phyloP scores from a whole-genome alignment of 2,797 vertebrate genomes.

The Hafferia zeledoni region DNA sequence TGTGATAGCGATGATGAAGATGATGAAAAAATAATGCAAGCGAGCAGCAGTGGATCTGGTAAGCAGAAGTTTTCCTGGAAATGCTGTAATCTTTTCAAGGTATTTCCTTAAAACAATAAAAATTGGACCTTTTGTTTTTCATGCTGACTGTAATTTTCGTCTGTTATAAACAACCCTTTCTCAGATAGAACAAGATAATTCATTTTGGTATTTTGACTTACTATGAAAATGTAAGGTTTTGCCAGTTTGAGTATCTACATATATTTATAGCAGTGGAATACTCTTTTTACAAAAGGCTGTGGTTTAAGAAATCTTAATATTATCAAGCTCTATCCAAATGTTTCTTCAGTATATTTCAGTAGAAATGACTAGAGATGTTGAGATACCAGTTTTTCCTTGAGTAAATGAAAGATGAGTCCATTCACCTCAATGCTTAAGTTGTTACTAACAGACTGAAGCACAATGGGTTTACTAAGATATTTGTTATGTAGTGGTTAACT shows the following conservation, averaged over 20 bases:
- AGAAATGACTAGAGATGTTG: not conserved
- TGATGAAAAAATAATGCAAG: constrained; percentile 33
- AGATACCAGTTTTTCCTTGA: not conserved
- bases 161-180: not conserved
- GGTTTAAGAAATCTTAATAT: not conserved
- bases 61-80: constrained; percentile 33
- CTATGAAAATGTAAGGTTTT: not conserved
- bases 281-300: not conserved
- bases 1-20: constrained; percentile 75
- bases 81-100: not conserved
- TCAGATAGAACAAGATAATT: not conserved
- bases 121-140: not conserved
- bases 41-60: constrained; percentile 70
- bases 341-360: not conserved
- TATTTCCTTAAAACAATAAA: not conserved
- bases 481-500: not conserved
- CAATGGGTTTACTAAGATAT: not conserved
- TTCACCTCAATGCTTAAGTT: not conserved
- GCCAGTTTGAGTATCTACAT: not conserved
- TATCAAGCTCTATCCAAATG: not conserved
- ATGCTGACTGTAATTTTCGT: not conserved
- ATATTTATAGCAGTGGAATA: not conserved
- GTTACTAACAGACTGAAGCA: not conserved
- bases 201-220: not conserved
- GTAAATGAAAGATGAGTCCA: not conserved